A percentile compares a stretch with the other conserved stretches of the same genome.
phyloP scores from a whole-genome alignment of 2,888 invertebrate genomes.

The Arenicola marina region DNA sequence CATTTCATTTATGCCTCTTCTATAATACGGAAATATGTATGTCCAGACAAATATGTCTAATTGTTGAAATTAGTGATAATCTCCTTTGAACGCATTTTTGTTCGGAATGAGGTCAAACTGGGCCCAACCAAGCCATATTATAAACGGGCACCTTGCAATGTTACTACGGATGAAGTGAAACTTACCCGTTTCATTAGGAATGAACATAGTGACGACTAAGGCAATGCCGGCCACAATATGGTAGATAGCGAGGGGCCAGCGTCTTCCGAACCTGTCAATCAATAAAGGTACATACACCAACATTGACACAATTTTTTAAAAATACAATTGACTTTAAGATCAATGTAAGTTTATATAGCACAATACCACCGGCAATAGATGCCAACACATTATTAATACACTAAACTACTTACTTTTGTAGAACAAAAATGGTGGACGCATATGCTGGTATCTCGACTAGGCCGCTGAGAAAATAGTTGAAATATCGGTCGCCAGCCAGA shows the following conservation, averaged over 20 bases:
- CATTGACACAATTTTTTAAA: background rate
- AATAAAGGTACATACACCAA: background rate
- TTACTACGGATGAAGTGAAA: too few relatives aligned
- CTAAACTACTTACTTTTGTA: slow-evolving; percentile 25
- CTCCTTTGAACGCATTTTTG: too few relatives aligned
- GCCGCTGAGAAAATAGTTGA: slow-evolving; percentile 39
- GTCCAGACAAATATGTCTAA: too few relatives aligned
- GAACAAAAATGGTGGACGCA: slow-evolving; percentile 31
- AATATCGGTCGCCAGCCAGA: slow-evolving; percentile 42
- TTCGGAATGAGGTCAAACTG: too few relatives aligned
- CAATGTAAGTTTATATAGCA: too few relatives aligned
- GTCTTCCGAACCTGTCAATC: slow-evolving; percentile 32
- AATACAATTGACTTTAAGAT: background rate
- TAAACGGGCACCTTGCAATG: too few relatives aligned
- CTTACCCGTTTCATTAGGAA: slow-evolving; percentile 18
- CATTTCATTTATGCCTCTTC: too few relatives aligned
- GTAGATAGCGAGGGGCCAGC: slow-evolving; percentile 32
- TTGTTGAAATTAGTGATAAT: too few relatives aligned
- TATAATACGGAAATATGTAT: too few relatives aligned
- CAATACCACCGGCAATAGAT: too few relatives aligned
- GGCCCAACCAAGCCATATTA: too few relatives aligned
- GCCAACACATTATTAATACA: too few relatives aligned
- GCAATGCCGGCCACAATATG: slow-evolving; percentile 44
- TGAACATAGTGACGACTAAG: slow-evolving; percentile 33
- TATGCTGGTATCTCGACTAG: slow-evolving; percentile 40